Base-by-base conservation (phyloP, 1,140 invertebrate genomes). In the Pseudachorutes palmiensis region DNA sequence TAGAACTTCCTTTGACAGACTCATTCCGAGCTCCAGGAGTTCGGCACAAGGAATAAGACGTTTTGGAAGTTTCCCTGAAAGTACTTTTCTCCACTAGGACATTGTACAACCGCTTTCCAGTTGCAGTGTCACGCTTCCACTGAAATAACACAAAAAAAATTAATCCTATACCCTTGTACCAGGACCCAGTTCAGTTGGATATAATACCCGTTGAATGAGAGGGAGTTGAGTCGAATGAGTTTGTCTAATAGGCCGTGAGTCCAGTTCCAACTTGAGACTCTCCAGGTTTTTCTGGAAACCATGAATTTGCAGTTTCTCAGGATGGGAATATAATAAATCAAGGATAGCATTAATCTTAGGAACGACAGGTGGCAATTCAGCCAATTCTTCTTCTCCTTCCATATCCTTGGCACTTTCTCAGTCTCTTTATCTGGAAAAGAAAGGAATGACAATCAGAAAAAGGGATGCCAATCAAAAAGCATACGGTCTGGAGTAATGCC, bases 31-130 rank as follows among this genome's bases (percentile, higher is more conserved):
- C 79, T 1, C 80, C 82, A 28, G 85, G 85, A 67, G 83, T 82
- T 71, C 88, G 77, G 33, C 79, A 82, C 78, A 91, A 83, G 2
- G 88, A 91, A 78, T 88, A 84, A 0, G 88, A 90, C 80, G 90
- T 91, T 75, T 83, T 84, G 1, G 86, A 82, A 72, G 83, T 87
- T 69, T 84, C 81, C 1, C 84, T 86, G 70, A 82, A 81, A 19
- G 84, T 80, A 69, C 82, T 76, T 5, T 85, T 72, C 41, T 79
- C 74, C 2, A 88, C 82, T 80, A 92, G 90, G 68, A 82, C 79
- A 78, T 89, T 86, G 22, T 84, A 82, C 0, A 84, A 76, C 30
- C 91, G 81, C 72, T 84, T 77, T 1, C 90, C 89, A 24, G 85
- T 89, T 28, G 85, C 80, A 2, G 83, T 82, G 79, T 92, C 85